Evolutionary conservation across 2,888 invertebrate species (phyloP), one percentile per base, ranked within the genome.

Genomic region (Sylvicola fuscatus): DNA sequence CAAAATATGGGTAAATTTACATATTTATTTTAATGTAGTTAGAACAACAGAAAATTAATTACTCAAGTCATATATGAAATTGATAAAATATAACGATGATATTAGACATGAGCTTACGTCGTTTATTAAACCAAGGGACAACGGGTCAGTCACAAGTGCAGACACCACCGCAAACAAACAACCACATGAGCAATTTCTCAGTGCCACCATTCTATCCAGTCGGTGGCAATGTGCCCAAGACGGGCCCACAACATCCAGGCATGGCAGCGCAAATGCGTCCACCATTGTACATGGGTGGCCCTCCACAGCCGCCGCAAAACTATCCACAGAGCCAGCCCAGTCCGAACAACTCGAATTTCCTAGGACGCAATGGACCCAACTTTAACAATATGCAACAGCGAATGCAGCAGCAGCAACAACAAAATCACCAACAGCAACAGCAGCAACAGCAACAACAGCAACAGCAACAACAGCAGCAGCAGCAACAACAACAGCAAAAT

Each of bases 1-100:
- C 69, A 69, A 52, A 69, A 68, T 46, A 60, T 69, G 60, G 68
- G 59, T 56, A 53, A 45, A 48, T 38, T 34, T 27, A 10, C 14
- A 21, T 21, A 8, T 21, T 21, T 21, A 21, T 21, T n/a, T n/a
- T 28, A 34, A 28, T 2, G 11, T 27, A 27, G 8, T 8, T 8
- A 27, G 8, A 27, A 27, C 27, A 27, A 8, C 7, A 27, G 10
- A 27, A 27, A 7, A 27, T 27, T 8, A 8, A 27, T 27, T 27
- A 27, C 10, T n/a, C n/a, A n/a, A n/a, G n/a, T n/a, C n/a, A n/a
- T 8, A 21, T 8, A 21, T 21, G 21, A 8, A 21, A 21, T 21
- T 21, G 21, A 21, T 21, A 21, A 21, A 21, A 21, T 21, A 21
- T 21, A 21, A 21, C 21, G 21, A 21, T 21, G 11, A 14, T 8